A percentile compares a stretch with the other conserved stretches of the same genome.
These are phyloP conservation scores for Piaya cayana DNA, from an alignment of 2,113 vertebrate genomes.

Conservation along the genomic window DNA sequence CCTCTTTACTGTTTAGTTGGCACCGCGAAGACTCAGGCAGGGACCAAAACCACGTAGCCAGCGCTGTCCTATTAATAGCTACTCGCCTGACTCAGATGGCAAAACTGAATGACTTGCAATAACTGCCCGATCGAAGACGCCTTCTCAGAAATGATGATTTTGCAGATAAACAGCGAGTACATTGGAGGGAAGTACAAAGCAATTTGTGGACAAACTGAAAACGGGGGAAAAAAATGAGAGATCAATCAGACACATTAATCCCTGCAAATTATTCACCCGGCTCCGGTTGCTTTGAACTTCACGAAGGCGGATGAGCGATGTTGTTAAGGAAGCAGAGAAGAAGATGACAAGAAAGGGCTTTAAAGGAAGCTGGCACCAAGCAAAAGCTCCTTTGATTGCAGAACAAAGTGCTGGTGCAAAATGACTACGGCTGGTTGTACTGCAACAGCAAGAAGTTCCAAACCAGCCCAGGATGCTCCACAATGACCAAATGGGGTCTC, in stretches of 20 bases:
- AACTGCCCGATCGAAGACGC: slow-evolving; percentile 1
- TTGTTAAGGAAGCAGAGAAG: slow-evolving; percentile 36
- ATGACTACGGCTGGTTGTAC: not conserved
- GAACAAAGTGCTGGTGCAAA: not conserved
- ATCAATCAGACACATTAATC: slow-evolving; percentile 23
- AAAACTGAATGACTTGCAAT: slow-evolving; percentile 25
- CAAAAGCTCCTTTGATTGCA: slow-evolving; percentile 28
- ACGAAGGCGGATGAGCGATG: slow-evolving; percentile 26
- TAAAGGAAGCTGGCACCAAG: not conserved
- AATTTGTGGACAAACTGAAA: slow-evolving; percentile 15
- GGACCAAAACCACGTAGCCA: not conserved
- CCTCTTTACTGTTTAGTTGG: not conserved
- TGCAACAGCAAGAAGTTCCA: not conserved
- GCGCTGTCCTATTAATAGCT: slow-evolving; percentile 26
- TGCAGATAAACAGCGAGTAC: slow-evolving; percentile 51
- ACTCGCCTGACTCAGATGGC: not conserved
- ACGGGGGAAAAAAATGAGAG: not conserved
- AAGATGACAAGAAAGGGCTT: slow-evolving; percentile 44
- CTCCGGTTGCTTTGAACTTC: not conserved
- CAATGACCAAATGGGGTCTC: accelerated
- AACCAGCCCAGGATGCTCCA: not conserved
- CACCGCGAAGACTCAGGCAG: not conserved
- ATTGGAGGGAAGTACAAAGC: not conserved
- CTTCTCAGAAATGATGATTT: slow-evolving; percentile 52
- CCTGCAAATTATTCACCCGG: slow-evolving; percentile 36